These are phyloP conservation scores for Rhadinocentrus ornatus DNA, from an alignment of 2,797 vertebrate species.

Conservation along the genomic window DNA sequence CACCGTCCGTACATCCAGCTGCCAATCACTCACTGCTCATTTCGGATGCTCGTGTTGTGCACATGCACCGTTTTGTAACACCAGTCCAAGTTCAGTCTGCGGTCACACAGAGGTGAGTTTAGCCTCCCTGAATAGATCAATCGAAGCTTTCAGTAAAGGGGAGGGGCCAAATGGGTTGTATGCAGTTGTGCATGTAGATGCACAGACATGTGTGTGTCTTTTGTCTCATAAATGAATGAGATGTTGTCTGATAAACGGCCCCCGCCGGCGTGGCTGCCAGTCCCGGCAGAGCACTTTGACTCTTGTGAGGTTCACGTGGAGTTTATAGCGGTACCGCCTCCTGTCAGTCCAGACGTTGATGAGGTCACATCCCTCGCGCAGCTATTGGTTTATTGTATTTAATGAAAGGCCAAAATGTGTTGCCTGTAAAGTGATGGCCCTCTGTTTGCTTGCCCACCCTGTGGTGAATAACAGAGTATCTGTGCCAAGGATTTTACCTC, in stretches of 20 bases:
- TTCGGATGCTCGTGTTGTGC: not conserved
- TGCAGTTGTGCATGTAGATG: constrained; percentile 24
- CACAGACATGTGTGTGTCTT: constrained; percentile 30
- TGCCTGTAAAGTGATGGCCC: constrained; percentile 57
- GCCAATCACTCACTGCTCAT: constrained; percentile 33
- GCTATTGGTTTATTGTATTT: constrained; percentile 66
- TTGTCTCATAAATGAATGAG: constrained; percentile 43
- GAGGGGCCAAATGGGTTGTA: constrained; percentile 47
- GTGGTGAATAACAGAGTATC: constrained; percentile 46
- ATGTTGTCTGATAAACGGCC: constrained; percentile 32
- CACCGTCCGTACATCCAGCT: constrained; percentile 15
- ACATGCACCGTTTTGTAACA: constrained; percentile 20
- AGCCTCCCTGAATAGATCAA: constrained; percentile 55
- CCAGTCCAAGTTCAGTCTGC: constrained; percentile 41
- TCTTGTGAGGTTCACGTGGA: constrained; percentile 39
- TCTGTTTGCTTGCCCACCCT: constrained; percentile 50
- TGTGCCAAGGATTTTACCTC: constrained; percentile 47
- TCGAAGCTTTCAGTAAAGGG: constrained; percentile 37
- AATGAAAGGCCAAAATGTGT: constrained; percentile 61
- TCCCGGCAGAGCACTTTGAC: constrained; percentile 54
- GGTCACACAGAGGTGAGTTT: constrained; percentile 49
- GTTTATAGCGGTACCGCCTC: constrained; percentile 49
- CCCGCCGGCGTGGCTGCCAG: constrained; percentile 21
- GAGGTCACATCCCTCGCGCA: constrained; percentile 61
- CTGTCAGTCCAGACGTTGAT: constrained; percentile 31